These are phyloP conservation scores for Pteropus rufus DNA, from an alignment of 2,797 vertebrate species.

Conservation along the genomic window DNA sequence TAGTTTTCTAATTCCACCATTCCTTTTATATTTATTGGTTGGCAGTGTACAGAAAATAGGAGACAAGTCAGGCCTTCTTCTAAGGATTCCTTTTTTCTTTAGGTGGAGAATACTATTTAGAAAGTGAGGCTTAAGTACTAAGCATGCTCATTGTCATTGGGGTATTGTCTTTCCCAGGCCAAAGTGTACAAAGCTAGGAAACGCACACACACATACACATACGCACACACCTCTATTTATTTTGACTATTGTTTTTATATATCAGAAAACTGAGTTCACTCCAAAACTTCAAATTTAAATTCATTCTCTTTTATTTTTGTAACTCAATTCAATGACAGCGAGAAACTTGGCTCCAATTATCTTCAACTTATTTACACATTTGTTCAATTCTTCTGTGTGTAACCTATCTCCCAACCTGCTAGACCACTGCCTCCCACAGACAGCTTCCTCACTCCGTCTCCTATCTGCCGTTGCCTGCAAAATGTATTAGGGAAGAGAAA, in stretches of 20 bases:
- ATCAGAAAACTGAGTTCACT: neutral
- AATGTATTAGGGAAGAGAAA: neutral
- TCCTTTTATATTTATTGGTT: too few species aligned
- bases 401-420: neutral
- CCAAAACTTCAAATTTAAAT: neutral
- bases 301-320: neutral
- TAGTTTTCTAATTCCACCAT: too few species aligned
- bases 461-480: neutral
- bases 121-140: neutral
- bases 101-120: neutral
- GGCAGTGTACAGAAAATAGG: too few species aligned
- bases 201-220: neutral
- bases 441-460: neutral
- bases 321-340: neutral
- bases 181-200: neutral
- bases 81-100: neutral
- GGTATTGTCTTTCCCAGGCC: neutral
- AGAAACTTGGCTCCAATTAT: neutral
- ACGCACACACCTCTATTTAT: neutral
- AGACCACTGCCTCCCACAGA: neutral
- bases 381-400: rapidly evolving
- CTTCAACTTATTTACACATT: neutral
- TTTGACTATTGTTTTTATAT: neutral
- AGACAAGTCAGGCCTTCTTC: neutral
- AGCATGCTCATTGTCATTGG: neutral